Base-by-base conservation (phyloP, 2,888 invertebrate species). In the Artemia sinica region DNA sequence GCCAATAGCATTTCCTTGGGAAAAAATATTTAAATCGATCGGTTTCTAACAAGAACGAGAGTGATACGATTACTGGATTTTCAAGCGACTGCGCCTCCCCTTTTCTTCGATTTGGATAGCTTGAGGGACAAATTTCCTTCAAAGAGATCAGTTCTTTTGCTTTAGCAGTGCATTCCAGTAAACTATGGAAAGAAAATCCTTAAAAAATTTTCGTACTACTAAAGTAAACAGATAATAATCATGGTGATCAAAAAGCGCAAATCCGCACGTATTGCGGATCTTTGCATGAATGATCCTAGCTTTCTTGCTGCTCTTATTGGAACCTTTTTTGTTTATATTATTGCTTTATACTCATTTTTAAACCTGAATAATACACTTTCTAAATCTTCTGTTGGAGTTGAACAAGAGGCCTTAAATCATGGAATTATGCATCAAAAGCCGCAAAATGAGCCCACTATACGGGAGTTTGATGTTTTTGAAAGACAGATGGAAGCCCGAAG, bases 11-110 rank as follows among this genome's bases (percentile, higher is more conserved):
- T 41, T 6, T 41, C 41, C 41, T 41, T 41, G 41, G 41, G 41
- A 41, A 41, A 41, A 41, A 41, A 41, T 41, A 41, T 41, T 41
- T 41, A 41, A 41, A 41, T 41, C 41, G 41, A 41, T 41, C 41
- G 41, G 41, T 41, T 41, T 41, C 41, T 41, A 41, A 41, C 41
- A 41, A 41, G 63, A 11, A 58, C n/a, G 28, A 58, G 63, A 28
- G 9, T 58, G 63, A 58, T 10, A 28, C 11, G 63, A 58, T 58
- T 58, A 8, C 63, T 58, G 63, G 28, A 41, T 41, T 41, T 41
- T 58, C 14, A 18, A 58, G 63, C 63, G 63, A 11, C 63, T 58
- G 63, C 63, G 63, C 63, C 28, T 58, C 63, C 63, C n/a, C 14
- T n/a, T 28, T 58, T 58, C 63, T 58, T 58, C 63, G 63, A 58